Evolutionary conservation across 2,113 vertebrate species (phyloP), one percentile per base, ranked within the genome.

Genomic region (Tachysurus vachellii): DNA sequence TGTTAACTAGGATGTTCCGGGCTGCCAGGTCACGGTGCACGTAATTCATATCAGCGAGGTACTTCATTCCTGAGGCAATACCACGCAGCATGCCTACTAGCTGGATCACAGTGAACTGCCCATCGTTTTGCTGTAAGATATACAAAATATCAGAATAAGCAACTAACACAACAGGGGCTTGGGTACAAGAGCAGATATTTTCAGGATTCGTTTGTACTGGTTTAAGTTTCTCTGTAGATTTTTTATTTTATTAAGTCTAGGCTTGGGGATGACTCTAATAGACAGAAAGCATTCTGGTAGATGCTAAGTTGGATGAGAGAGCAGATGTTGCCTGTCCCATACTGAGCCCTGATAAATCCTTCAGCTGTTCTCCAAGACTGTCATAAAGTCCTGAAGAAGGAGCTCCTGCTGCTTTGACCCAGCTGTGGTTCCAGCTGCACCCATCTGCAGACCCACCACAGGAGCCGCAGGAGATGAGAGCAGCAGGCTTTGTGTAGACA

Each of bases 21-120:
- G 98, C 98, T 0, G 98, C 98, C 84, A 99, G 96, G 95, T 99
- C 98, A 0, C 98, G 95, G 90, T 99, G 98, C 66, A 99, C 98
- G 0, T 99, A 99, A 94, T 99, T 99, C 98, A 99, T 99, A 91
- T 99, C 98, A 0, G 98, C 95, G 76, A 99, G 95, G 93, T 99
- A 99, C 92, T 99, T 99, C 98, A 99, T 99, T 91, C 98, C 98
- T 0, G 98, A 99, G 0, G 97, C 98, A 0, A 99, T 99, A 92
- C 98, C 98, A 6, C 98, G 94, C 11, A 99, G 91, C 98, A 99
- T 99, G 19, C 98, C 98, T 84, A 99, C 98, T 85, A 99, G 95
- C 94, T 99, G 98, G 94, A 99, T 99, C 91, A 99, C 98, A 0
- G 98, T 99, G 92, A 99, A 99, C 94, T 99, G 98, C 53, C 98